Base-by-base conservation (phyloP, 2,113 vertebrate species). In the Salvelinus alpinus region DNA sequence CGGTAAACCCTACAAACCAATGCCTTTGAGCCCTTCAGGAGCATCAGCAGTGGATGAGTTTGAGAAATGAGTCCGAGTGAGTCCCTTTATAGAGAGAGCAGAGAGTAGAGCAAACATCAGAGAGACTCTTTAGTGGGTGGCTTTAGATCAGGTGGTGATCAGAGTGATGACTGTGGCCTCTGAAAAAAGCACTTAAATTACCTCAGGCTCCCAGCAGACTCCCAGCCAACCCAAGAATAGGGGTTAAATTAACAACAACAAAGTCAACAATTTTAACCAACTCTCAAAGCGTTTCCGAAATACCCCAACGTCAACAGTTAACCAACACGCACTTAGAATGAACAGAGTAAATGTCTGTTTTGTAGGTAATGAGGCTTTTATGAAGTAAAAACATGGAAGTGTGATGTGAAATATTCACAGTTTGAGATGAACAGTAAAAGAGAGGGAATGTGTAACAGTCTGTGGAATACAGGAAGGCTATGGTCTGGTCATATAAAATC, bases 361-460 rank as follows among this genome's bases (percentile, higher is more conserved):
- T 44, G 38, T 44, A 44, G 77, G 80, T 77, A 84, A 87, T 75
- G 79, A 84, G 80, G 78, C 84, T 89, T 87, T 81, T 62, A 22
- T 62, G 18, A 22, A 84, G 51, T 85, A 82, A 78, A 80, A 80
- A 89, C 74, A 80, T 68, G 80, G 83, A 88, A n/a, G 84, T 88
- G 88, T 89, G 83, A 91, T 85, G 83, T 85, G 86, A 89, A 74
- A 79, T 16, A 76, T 78, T 90, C 78, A 85, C 90, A 86, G 85
- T 79, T 73, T 48, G 66, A 73, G 38, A 80, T 16, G 73, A 22
- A 34, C 74, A 75, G 48, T 31, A 73, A 84, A 77, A 82, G 59
- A 62, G n/a, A 62, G 7, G 59, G 59, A 62, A 70, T 60, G 72
- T 71, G 54, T 71, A 60, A 74, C 54, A 25, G 71, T 83, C 70